A percentile compares a stretch with the other conserved stretches of the same genome.
phyloP scores from a whole-genome alignment of 30 jellyfish, hydroid and myxozoan species.

The Cassiopea xamachana region DNA sequence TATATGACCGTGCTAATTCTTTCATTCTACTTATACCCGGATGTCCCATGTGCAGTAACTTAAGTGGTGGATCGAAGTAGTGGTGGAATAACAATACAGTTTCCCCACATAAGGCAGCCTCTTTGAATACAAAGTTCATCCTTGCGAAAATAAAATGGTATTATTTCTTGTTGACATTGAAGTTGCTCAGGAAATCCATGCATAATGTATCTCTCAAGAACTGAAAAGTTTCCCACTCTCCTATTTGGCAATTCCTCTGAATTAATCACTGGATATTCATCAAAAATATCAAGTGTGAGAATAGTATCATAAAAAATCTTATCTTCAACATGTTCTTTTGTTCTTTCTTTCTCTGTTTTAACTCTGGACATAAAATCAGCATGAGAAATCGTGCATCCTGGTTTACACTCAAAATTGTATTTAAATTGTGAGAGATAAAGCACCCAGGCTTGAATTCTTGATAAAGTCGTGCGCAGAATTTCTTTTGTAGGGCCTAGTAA shows the following conservation, averaged over 20 bases:
- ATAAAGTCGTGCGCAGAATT: not conserved
- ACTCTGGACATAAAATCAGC: not conserved
- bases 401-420: not conserved
- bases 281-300: not conserved
- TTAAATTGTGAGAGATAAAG: not conserved
- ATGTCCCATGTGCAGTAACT: not conserved
- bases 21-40: constrained; percentile 19
- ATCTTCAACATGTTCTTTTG: not conserved
- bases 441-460: not conserved
- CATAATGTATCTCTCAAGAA: not conserved
- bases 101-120: not conserved
- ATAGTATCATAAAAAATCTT: not conserved
- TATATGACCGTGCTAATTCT: constrained; percentile 22
- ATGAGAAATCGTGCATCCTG: not conserved
- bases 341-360: not conserved
- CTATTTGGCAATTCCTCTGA: not conserved
- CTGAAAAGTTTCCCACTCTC: not conserved
- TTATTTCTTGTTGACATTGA: not conserved
- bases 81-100: not conserved
- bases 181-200: not conserved
- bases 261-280: not conserved
- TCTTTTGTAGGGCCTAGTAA: not conserved
- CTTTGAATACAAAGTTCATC: not conserved
- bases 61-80: not conserved
- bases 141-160: not conserved